Evolutionary conservation across 2,113 vertebrate species (phyloP), one percentile per base, ranked within the genome.

Genomic region (Paralichthys olivaceus): DNA sequence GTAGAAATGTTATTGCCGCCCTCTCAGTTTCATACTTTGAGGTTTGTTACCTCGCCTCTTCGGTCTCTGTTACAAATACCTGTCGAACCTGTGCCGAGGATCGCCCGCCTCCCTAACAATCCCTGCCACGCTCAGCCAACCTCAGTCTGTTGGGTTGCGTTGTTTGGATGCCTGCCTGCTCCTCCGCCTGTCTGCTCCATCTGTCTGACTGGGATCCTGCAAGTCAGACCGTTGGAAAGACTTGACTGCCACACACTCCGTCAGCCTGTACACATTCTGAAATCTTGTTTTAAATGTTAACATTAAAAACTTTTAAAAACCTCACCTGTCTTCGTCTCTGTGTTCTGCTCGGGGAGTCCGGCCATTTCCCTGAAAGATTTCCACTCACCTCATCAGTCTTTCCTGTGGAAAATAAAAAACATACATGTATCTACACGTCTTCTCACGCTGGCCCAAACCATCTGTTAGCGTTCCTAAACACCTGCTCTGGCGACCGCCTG

Each of bases 401-500:
- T 55, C 8, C 22, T 20, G 22, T 56, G 12, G 4, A 11, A n/a
- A n/a, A n/a, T 53, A 20, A 53, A 53, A 22, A n/a, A 53, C 43
- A 47, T 47, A 19, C 43, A 47, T 47, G 43, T 47, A 47, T 7
- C 11, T 40, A 53, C 49, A 53, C 20, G 11, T 4, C 14, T 6
- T n/a, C 49, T 53, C 49, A 53, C 49, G 49, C 49, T 8, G 49
- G 49, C 49, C 20, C 49, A 0, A 53, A 58, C 66, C 84, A 81
- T 67, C 80, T 88, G 84, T 67, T 73, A 37, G 25, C 60, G 22
- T 84, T 81, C 70, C 40, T 25, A 60, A 82, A 85, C 90, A 88
- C 86, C 84, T 92, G 81, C 40, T 58, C 61, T 81, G 69, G 7
- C 47, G n/a, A 75, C 58, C 76, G 83, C 84, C 85, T 88, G 75